Conservation (phyloP, 1,140 invertebrate species). For the Trichogramma pretiosum region DNA sequence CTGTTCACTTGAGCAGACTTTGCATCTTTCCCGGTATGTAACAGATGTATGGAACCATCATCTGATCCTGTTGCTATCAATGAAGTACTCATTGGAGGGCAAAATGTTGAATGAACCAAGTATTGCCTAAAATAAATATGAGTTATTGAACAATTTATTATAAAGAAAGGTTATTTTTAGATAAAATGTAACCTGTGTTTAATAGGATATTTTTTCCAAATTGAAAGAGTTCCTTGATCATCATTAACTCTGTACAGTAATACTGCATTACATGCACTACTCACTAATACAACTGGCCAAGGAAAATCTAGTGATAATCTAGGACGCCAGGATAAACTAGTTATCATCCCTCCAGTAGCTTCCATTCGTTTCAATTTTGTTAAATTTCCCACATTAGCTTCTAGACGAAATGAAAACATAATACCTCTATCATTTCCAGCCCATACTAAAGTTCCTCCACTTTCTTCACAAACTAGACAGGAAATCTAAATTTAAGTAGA, state of each 20-base stretch:
- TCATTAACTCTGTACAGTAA: slow-evolving; percentile 48
- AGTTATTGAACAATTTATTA: not conserved
- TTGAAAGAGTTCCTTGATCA: slow-evolving; percentile 31
- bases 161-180: not conserved
- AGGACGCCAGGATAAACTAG: slow-evolving; percentile 69
- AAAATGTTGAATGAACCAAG: slow-evolving; percentile 69
- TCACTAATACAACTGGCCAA: slow-evolving; percentile 70
- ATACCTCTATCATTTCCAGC: slow-evolving; percentile 70
- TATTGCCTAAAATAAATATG: slow-evolving; percentile 33
- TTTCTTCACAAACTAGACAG: slow-evolving; percentile 68
- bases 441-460: slow-evolving; percentile 63
- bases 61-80: slow-evolving; percentile 72
- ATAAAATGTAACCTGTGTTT: slow-evolving; percentile 32
- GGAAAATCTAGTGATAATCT: slow-evolving; percentile 71
- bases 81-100: slow-evolving; percentile 52
- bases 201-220: slow-evolving; percentile 48
- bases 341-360: slow-evolving; percentile 55
- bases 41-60: slow-evolving; percentile 77
- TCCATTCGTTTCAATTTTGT: slow-evolving; percentile 60
- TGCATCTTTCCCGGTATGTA: slow-evolving; percentile 67
- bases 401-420: slow-evolving; percentile 42
- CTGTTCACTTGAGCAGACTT: slow-evolving; percentile 69
- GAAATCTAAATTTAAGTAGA: slow-evolving; percentile 42
- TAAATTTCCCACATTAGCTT: slow-evolving; percentile 61
- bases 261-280: slow-evolving; percentile 66